These are phyloP conservation scores for Pristionchus mayeri DNA, from an alignment of 2,888 invertebrate genomes.

Conservation along the genomic window DNA sequence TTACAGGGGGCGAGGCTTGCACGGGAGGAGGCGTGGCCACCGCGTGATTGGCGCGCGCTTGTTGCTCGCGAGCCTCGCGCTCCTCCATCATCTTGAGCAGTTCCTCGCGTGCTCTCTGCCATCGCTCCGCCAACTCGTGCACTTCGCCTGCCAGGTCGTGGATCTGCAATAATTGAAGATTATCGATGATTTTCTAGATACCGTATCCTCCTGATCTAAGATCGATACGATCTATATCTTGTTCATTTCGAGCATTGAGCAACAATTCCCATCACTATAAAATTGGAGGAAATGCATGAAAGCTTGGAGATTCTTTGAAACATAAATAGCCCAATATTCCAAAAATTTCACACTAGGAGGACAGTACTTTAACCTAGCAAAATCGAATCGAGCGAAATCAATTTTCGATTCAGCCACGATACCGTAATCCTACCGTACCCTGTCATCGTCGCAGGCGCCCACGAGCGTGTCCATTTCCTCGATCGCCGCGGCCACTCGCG, in stretches of 20 bases:
- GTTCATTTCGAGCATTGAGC: too few species aligned
- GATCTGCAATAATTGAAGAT: neutral
- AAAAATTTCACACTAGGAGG: too few species aligned
- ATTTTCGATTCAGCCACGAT: too few species aligned
- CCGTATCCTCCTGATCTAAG: too few species aligned
- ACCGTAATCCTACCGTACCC: neutral
- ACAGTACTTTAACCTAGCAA: too few species aligned
- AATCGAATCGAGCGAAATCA: too few species aligned
- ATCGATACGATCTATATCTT: too few species aligned
- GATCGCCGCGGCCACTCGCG: neutral
- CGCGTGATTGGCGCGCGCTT: neutral
- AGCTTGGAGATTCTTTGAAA: too few species aligned
- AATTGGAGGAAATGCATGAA: too few species aligned
- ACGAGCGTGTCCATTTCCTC: conserved; percentile 33
- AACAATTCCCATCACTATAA: too few species aligned
- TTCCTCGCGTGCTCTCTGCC: conserved; percentile 22
- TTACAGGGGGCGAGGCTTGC: neutral
- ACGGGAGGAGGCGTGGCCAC: neutral
- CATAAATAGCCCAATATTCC: too few species aligned
- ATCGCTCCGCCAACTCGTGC: conserved; percentile 29
- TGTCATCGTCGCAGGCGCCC: neutral
- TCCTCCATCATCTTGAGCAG: neutral
- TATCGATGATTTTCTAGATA: neutral
- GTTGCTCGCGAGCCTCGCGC: neutral
- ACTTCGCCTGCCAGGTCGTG: conserved; percentile 31